Conservation (phyloP, 2,797 vertebrate genomes). For the Myotis daubentonii region DNA sequence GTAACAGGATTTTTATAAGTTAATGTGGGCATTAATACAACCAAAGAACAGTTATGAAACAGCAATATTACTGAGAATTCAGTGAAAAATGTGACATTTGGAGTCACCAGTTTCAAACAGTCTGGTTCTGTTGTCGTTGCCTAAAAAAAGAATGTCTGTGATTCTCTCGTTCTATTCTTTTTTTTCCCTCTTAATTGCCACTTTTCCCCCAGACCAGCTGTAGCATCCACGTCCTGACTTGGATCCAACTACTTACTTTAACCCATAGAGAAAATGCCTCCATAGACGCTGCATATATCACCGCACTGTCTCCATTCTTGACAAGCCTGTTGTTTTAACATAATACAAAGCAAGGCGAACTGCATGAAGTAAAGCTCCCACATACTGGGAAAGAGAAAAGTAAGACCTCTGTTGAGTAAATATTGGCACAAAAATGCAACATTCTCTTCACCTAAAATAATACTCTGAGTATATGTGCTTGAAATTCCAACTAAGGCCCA, state of each 20-base stretch:
- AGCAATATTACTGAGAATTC: conserved; percentile 77
- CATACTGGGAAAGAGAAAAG: conserved; percentile 32
- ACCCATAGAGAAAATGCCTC: conserved; percentile 73
- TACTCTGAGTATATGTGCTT: conserved; percentile 14
- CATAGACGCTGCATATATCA: conserved; percentile 41
- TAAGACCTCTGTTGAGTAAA: conserved; percentile 63
- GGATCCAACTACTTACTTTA: conserved; percentile 79
- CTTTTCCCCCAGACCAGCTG: conserved; percentile 74
- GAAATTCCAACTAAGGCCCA: conserved; percentile 41
- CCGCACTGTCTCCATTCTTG: conserved; percentile 55
- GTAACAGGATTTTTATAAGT: conserved; percentile 41
- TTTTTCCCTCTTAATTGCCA: conserved; percentile 74
- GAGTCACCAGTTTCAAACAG: conserved; percentile 76
- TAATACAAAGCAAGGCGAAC: conserved; percentile 27
- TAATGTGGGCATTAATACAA: conserved; percentile 56
- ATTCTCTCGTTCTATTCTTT: conserved; percentile 75
- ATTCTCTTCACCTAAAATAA: conserved; percentile 66
- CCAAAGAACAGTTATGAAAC: conserved; percentile 62
- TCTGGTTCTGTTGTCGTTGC: conserved; percentile 74
- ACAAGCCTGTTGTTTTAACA: conserved; percentile 66
- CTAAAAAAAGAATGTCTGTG: conserved; percentile 78
- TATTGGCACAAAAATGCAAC: conserved; percentile 59
- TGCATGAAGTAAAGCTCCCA: conserved; percentile 16
- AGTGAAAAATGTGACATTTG: conserved; percentile 78
- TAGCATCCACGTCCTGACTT: conserved; percentile 77